A percentile compares a stretch with the other conserved stretches of the same genome.
phyloP scores from a whole-genome alignment of 2,797 vertebrate species.

The Adrianichthys oophorus region DNA sequence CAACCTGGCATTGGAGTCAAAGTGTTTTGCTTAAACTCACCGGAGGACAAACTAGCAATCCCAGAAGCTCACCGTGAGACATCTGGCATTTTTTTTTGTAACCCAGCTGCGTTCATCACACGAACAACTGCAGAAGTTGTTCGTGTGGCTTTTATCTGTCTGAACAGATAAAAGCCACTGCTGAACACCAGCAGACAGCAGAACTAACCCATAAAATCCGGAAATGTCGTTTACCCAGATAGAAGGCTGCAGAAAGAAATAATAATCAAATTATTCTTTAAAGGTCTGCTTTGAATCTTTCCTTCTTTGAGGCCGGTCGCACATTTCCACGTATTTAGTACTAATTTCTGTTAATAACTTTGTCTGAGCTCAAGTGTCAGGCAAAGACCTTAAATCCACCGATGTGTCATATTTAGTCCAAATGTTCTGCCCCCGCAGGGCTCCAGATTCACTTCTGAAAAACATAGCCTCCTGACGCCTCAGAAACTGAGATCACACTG shows the following conservation, averaged over 20 bases:
- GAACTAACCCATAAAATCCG: conserved; percentile 1
- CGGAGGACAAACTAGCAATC: no score
- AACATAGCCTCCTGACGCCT: conserved; percentile 58
- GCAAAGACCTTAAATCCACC: conserved; percentile 36
- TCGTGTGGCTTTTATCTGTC: no score
- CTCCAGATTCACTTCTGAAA: conserved; percentile 67
- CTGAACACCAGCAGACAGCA: neutral
- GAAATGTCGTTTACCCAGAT: conserved; percentile 10
- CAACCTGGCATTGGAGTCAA: conserved; percentile 2
- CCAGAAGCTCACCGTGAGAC: no score
- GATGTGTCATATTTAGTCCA: conserved; percentile 58
- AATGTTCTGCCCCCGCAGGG: conserved; percentile 62
- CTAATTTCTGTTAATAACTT: conserved; percentile 17
- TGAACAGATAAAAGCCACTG: no score
- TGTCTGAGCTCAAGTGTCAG: conserved; percentile 24
- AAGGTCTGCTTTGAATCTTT: conserved; percentile 24
- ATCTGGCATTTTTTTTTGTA: neutral
- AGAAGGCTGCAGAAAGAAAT: conserved; percentile 9
- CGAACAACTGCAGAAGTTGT: neutral
- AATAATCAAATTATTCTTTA: neutral
- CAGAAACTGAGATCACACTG: conserved; percentile 53
- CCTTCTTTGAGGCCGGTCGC: conserved; percentile 17
- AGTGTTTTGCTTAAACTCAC: no score
- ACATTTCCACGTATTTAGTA: conserved; percentile 9
- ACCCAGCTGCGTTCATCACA: neutral